phyloP scores from a whole-genome alignment of 2,888 invertebrate species.

The Shargacucullia verbasci region DNA sequence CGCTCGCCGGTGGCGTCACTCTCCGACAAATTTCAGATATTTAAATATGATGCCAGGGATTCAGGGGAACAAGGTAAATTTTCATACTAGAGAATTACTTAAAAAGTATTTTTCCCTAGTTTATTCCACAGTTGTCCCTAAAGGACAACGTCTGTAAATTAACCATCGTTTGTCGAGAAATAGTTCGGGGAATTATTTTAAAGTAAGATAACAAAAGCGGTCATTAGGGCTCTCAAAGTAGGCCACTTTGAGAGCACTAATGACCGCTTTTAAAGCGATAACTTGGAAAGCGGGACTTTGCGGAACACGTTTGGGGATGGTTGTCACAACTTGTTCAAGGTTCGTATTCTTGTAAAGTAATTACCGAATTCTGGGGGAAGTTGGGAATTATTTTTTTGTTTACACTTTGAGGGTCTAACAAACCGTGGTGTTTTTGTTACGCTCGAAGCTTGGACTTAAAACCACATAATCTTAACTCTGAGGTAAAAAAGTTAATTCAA shows the following conservation, averaged over 20 bases:
- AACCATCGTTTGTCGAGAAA: conserved; percentile 29
- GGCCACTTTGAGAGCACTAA: no score
- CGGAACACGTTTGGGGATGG: conserved; percentile 18
- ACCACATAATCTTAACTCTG: conserved; percentile 29
- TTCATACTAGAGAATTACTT: conserved; percentile 40
- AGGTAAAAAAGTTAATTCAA: conserved; percentile 18
- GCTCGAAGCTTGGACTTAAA: conserved; percentile 27
- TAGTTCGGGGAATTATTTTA: conserved; percentile 30
- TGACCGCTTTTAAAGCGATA: no score
- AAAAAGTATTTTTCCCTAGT: conserved; percentile 30
- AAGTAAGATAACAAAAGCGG: conserved; percentile 21
- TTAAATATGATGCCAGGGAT: conserved; percentile 57
- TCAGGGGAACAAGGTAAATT: conserved; percentile 31
- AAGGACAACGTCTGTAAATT: conserved; percentile 41
- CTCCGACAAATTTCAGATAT: conserved; percentile 62
- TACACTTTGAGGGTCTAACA: conserved; percentile 36
- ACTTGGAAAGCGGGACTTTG: conserved; percentile 7
- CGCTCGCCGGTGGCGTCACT: conserved; percentile 61
- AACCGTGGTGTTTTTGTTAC: conserved; percentile 23
- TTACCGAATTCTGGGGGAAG: conserved; percentile 40
- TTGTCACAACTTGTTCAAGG: conserved; percentile 46
- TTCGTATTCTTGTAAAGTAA: conserved; percentile 44
- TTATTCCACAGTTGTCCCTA: conserved; percentile 16
- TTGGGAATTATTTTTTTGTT: conserved; percentile 47
- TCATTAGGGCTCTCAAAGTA: conserved; percentile 20